These are phyloP conservation scores for Dynastes hyllus DNA, from an alignment of 2,888 invertebrate genomes.

Conservation along the genomic window DNA sequence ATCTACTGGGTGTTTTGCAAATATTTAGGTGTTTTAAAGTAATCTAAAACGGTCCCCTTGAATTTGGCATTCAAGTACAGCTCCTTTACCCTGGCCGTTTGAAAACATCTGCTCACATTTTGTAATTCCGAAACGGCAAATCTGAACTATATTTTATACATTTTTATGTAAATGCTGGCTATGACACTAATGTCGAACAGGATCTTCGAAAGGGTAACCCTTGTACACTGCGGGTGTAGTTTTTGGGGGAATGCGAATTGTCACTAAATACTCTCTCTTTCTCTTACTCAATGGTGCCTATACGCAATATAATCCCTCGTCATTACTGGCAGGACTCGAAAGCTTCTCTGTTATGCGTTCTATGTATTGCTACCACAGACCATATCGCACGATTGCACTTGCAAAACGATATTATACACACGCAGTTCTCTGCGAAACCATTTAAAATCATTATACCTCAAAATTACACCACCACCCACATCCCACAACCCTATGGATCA, in stretches of 20 bases:
- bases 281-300: conserved; percentile 63
- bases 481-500: conserved; percentile 38
- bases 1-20: too few relatives aligned
- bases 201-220: conserved; percentile 69
- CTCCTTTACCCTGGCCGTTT: conserved; percentile 9
- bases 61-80: conserved; percentile 14
- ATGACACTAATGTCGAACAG: conserved; percentile 68
- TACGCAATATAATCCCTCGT: conserved; percentile 67
- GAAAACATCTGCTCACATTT: conserved; percentile 51
- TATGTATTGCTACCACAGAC: conserved; percentile 55
- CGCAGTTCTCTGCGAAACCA: conserved; percentile 52
- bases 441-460: conserved; percentile 59
- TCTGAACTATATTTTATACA: conserved; percentile 68
- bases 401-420: conserved; percentile 53
- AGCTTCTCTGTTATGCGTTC: conserved; percentile 53
- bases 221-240: conserved; percentile 59
- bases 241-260: conserved; percentile 70
- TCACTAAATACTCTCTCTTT: conserved; percentile 69
- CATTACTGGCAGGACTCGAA: conserved; percentile 62
- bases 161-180: conserved; percentile 70
- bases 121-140: conserved; percentile 63
- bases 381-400: conserved; percentile 60
- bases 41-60: not conserved
- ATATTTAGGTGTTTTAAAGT: too few relatives aligned
- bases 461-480: conserved; percentile 45